phyloP scores from a whole-genome alignment of 1,140 invertebrate species.

The Metopolophium dirhodum region DNA sequence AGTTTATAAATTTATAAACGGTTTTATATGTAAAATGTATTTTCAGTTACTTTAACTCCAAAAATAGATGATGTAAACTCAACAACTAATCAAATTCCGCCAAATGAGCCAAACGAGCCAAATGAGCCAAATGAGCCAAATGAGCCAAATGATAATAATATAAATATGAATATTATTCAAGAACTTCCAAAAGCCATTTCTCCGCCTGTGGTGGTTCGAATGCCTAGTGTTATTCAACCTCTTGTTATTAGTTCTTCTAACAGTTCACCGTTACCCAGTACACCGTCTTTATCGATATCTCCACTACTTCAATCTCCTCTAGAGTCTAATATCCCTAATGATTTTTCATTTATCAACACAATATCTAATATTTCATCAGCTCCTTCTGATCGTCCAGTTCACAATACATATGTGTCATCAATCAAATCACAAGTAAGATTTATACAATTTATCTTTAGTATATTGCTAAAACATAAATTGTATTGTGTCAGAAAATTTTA shows the following conservation, averaged over 20 bases:
- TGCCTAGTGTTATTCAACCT: slow-evolving; percentile 28
- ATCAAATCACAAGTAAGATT: slow-evolving; percentile 39
- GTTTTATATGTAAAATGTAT: not conserved
- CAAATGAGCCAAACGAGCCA: not conserved
- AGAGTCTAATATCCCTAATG: not conserved
- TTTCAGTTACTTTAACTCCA: slow-evolving; percentile 49
- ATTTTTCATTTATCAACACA: slow-evolving; percentile 46
- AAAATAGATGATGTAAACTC: slow-evolving; percentile 42
- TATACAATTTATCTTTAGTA: not conserved
- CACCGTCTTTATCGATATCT: not conserved
- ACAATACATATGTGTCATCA: slow-evolving; percentile 31
- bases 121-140: not conserved
- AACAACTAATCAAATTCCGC: slow-evolving; percentile 1
- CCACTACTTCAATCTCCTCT: not conserved
- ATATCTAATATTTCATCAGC: slow-evolving; percentile 28
- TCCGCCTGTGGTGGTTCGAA: slow-evolving; percentile 10
- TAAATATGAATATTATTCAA: not conserved
- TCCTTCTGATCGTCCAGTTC: slow-evolving; percentile 15
- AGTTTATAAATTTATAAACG: not conserved
- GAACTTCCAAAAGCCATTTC: slow-evolving; percentile 15
- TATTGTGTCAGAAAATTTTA: not conserved
- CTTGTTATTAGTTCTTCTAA: slow-evolving; percentile 40
- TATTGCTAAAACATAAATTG: not conserved
- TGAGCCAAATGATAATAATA: not conserved
- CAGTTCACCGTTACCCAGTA: slow-evolving; percentile 36